Evolutionary conservation across 2,888 invertebrate species (phyloP), one percentile per base, ranked within the genome.

Genomic region (Phasia obesa): DNA sequence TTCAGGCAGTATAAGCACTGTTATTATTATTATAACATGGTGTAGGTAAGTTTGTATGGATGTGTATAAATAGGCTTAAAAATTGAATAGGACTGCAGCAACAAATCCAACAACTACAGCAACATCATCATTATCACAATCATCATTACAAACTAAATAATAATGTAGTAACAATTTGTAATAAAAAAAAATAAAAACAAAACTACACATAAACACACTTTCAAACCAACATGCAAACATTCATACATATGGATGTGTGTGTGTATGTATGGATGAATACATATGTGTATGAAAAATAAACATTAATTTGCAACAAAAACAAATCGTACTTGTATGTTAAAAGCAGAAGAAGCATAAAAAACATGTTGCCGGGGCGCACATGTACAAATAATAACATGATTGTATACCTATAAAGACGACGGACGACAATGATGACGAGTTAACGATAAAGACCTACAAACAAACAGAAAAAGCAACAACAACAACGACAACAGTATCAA

Each of bases 401-500:
- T 65, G 73, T 69, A 21, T 35, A n/a, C n/a, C n/a, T n/a, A 19
- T 53, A 42, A 38, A 42, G n/a, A 31, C 35, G 59, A 17, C 31
- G 47, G 13, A 47, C 47, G 55, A 64, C 57, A 65, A 83, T 69
- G 13, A 47, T 27, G 69, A 64, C 62, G 70, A 83, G 69, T 75
- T 65, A 78, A 75, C 83, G 74, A 83, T 75, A 75, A 83, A 67
- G 70, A 70, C 77, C 74, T 74, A 71, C 70, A 77, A 65, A 73
- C 21, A 53, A 60, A 55, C 21, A 71, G 25, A 57, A 62, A 70
- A 51, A 76, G 55, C 51, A 60, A 49, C 60, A 73, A 62, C 23
- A 31, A 23, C 17, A 71, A 75, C n/a, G 73, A 62, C 31, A 70
- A 49, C 23, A 27, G 21, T 65, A 80, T 57, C 17, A 53, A 59